Percentiles rank a stretch among this genome's conserved stretches.
phyloP scores from a whole-genome alignment of 2,113 vertebrate species.

The Bombycilla garrulus region DNA sequence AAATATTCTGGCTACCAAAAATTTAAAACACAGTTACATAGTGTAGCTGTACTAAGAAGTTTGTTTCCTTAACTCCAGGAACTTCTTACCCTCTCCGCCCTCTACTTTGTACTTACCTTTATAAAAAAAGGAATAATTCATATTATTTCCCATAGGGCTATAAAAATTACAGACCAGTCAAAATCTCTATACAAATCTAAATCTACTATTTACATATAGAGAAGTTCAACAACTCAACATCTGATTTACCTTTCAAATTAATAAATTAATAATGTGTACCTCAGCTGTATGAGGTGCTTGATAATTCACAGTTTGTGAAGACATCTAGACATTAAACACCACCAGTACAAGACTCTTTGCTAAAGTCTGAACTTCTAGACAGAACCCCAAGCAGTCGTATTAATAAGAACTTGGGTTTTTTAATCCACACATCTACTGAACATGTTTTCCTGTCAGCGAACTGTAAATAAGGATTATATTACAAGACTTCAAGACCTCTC shows the following conservation, averaged over 20 bases:
- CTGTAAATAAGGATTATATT: not conserved
- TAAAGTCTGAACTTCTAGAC: not conserved
- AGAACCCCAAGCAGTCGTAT: not conserved
- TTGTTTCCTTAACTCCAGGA: not conserved
- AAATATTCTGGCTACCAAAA: not conserved
- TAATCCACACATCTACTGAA: not conserved
- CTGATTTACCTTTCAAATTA: not conserved
- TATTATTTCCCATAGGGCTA: not conserved
- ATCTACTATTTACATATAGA: not conserved
- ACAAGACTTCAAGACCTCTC: not conserved
- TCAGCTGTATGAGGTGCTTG: not conserved
- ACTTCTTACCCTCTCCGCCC: fast-evolving
- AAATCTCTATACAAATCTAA: not conserved
- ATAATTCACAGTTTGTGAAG: not conserved
- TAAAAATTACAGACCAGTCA: not conserved
- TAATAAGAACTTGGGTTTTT: not conserved
- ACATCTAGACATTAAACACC: not conserved
- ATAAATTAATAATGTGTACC: not conserved
- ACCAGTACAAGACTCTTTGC: not conserved
- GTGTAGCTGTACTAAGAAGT: not conserved
- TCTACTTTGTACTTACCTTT: not conserved
- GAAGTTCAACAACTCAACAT: not conserved
- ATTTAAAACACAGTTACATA: not conserved
- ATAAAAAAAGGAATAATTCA: not conserved
- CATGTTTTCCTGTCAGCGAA: fast-evolving